A percentile compares a stretch with the other conserved stretches of the same genome.
Conservation (phyloP, 2,888 invertebrate genomes). For the Horisme vitalbata region DNA sequence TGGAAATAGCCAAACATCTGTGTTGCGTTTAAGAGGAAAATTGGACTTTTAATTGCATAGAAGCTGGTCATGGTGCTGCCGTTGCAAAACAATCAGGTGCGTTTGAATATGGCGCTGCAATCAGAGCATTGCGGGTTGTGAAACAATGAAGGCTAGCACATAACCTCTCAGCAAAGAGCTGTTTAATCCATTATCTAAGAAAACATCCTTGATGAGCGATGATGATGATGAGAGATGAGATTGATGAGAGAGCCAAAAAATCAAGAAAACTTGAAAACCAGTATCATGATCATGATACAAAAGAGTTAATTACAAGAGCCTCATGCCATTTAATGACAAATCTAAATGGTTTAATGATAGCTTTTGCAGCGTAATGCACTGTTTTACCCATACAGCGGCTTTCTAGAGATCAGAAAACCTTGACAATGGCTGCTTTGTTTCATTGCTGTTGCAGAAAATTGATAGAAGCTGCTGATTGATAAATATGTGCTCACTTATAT, state of each 20-base stretch:
- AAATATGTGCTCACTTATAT: too few relatives aligned
- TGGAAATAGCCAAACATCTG: neutral
- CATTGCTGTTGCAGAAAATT: slow-evolving; percentile 28
- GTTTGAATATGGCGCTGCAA: slow-evolving; percentile 65
- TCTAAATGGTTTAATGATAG: slow-evolving; percentile 22
- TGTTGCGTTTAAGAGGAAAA: slow-evolving; percentile 5
- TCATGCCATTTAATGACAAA: slow-evolving; percentile 10
- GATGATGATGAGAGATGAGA: too few relatives aligned
- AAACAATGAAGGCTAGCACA: slow-evolving; percentile 69
- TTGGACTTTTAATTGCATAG: slow-evolving; percentile 21
- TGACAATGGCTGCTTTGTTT: slow-evolving; percentile 37
- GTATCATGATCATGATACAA: slow-evolving; percentile 10
- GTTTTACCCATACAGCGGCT: slow-evolving; percentile 23
- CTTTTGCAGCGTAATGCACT: slow-evolving; percentile 25
- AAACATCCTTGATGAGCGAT: too few relatives aligned
- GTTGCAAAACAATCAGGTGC: slow-evolving; percentile 54
- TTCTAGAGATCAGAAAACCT: slow-evolving; percentile 36
- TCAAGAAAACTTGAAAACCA: too few relatives aligned
- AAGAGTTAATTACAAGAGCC: slow-evolving; percentile 17
- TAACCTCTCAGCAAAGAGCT: slow-evolving; percentile 67
- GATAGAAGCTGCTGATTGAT: neutral
- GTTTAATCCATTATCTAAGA: slow-evolving; percentile 46
- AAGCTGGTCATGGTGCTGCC: slow-evolving; percentile 52
- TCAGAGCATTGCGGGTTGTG: slow-evolving; percentile 77
- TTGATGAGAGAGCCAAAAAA: too few relatives aligned